Percentiles rank a stretch among this genome's conserved stretches.
Conservation (phyloP, 2,797 vertebrate genomes). For the Oreochromis grahami region DNA sequence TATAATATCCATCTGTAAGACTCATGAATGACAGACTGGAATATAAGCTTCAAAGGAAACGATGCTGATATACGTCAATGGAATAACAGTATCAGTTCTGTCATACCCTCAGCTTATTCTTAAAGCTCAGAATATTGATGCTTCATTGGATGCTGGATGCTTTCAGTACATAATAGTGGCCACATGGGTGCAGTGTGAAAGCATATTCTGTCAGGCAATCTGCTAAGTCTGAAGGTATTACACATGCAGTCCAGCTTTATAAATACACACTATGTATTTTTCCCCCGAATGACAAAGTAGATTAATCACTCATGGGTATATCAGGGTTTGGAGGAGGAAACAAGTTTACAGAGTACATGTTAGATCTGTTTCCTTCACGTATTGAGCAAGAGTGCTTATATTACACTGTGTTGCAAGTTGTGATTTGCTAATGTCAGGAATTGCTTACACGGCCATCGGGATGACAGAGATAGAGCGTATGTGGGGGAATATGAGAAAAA, state of each 20-base stretch:
- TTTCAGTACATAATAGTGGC: slow-evolving; percentile 21
- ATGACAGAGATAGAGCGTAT: background rate
- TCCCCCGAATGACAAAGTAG: background rate
- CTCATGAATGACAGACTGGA: background rate
- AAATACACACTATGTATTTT: background rate
- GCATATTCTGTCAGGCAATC: slow-evolving; percentile 6
- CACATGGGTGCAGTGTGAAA: slow-evolving; percentile 64
- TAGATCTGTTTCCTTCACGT: background rate
- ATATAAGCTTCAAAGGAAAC: background rate
- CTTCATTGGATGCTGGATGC: background rate
- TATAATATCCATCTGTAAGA: background rate
- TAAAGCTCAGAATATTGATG: background rate
- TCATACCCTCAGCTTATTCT: background rate
- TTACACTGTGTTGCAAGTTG: background rate
- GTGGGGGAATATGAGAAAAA: background rate
- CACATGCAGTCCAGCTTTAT: background rate
- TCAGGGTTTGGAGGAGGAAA: background rate
- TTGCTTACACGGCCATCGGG: slow-evolving; percentile 4
- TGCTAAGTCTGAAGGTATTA: background rate
- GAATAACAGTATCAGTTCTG: background rate
- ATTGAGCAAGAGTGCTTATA: background rate
- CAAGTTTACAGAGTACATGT: background rate
- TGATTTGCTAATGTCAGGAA: slow-evolving; percentile 17
- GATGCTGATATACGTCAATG: background rate
- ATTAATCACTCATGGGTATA: background rate